These are phyloP conservation scores for Callospermophilus lateralis DNA, from an alignment of 2,113 vertebrate species.

Conservation along the genomic window DNA sequence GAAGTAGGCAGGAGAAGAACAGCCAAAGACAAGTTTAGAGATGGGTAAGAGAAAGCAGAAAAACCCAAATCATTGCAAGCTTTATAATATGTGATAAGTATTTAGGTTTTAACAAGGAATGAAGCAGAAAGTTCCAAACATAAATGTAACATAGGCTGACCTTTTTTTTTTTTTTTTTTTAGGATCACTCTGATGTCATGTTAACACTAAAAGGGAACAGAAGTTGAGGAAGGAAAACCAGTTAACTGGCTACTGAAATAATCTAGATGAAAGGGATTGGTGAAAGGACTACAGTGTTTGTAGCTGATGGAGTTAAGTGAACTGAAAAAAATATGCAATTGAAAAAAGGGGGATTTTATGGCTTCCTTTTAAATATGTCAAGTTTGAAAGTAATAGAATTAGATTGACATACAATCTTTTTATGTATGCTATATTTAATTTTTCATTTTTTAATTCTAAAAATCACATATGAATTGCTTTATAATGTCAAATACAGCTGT, in stretches of 20 bases:
- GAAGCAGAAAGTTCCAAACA: background rate
- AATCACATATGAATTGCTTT: background rate
- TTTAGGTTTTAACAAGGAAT: background rate
- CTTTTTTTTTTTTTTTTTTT: background rate
- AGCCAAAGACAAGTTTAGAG: background rate
- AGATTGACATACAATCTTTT: background rate
- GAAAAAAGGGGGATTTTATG: background rate
- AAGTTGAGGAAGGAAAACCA: background rate
- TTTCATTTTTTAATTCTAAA: slow-evolving; percentile 26
- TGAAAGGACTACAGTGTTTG: background rate
- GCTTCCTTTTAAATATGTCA: slow-evolving; percentile 6
- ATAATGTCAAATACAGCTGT: background rate
- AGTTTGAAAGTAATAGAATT: background rate
- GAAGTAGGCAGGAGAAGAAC: background rate
- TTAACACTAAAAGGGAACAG: background rate
- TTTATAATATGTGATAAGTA: background rate
- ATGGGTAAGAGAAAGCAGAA: background rate
- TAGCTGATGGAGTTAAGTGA: background rate
- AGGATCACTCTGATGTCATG: background rate
- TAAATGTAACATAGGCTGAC: background rate
- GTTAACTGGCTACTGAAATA: background rate
- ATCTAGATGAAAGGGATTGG: background rate
- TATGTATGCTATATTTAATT: background rate
- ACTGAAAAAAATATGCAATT: background rate
- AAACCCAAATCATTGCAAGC: background rate